phyloP scores from a whole-genome alignment of 2,113 vertebrate species.

The Caranx melampygus region DNA sequence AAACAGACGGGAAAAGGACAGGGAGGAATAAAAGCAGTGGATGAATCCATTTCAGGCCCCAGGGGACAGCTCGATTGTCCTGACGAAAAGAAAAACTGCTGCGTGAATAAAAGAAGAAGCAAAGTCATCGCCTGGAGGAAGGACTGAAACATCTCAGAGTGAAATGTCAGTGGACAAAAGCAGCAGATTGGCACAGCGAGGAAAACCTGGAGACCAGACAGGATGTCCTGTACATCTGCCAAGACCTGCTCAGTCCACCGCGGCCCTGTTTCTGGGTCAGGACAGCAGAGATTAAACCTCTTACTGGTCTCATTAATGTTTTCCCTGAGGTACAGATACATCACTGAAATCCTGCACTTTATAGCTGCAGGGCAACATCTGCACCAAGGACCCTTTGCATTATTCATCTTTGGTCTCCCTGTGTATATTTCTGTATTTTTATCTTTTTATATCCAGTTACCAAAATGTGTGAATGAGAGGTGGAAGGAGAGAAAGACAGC shows the following conservation, averaged over 20 bases:
- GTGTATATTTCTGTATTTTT: not conserved
- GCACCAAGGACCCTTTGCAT: too few species aligned
- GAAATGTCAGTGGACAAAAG: conserved; percentile 49
- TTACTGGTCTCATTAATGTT: not conserved
- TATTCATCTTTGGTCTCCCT: not conserved
- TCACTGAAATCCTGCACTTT: too few species aligned
- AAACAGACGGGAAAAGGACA: conserved; percentile 41
- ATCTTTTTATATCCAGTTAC: not conserved
- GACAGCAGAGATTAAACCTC: not conserved
- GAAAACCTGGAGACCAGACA: not conserved
- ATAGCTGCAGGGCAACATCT: too few species aligned
- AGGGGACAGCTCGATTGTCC: conserved; percentile 24
- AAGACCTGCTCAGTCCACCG: conserved; percentile 3
- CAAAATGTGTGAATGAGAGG: not conserved
- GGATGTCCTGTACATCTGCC: not conserved
- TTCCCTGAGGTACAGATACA: not conserved
- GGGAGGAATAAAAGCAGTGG: conserved; percentile 20
- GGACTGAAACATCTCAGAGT: not conserved
- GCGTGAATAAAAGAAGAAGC: conserved; percentile 29
- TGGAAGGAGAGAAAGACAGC: too few species aligned
- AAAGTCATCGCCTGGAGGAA: conserved; percentile 31
- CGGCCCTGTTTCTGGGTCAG: conserved; percentile 15
- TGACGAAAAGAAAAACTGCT: conserved; percentile 15
- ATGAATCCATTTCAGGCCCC: conserved; percentile 48
- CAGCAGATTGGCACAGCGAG: conserved; percentile 33